Conservation (phyloP, 2,797 vertebrate genomes). For the Notoglanidium macrostoma region DNA sequence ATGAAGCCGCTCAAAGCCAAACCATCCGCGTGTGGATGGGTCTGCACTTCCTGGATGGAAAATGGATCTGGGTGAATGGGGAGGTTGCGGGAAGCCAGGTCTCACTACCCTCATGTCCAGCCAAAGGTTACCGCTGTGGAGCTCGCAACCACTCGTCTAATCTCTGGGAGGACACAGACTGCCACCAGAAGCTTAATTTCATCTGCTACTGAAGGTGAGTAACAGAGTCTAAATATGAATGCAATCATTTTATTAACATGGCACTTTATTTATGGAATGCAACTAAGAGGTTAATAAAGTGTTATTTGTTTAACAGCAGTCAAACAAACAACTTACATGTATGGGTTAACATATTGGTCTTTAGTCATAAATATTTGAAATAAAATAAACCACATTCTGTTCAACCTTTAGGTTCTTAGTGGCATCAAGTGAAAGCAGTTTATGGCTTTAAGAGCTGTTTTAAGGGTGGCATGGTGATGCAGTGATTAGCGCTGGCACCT, state of each 20-base stretch:
- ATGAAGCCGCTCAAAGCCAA: not conserved
- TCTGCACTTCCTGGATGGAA: slow-evolving; percentile 22
- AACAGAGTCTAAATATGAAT: not conserved
- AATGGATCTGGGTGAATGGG: slow-evolving; percentile 34
- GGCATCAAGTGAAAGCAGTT: not conserved
- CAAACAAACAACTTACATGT: not conserved
- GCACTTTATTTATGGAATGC: not conserved
- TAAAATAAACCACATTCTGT: too few relatives aligned
- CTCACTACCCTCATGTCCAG: slow-evolving; percentile 32
- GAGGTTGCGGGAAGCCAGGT: not conserved
- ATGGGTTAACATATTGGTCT: too few relatives aligned
- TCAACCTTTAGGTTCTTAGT: too few relatives aligned
- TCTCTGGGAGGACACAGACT: slow-evolving; percentile 34
- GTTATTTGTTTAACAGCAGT: not conserved
- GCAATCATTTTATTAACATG: not conserved
- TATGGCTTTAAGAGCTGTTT: not conserved
- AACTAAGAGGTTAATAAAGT: not conserved
- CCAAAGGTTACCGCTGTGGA: slow-evolving; percentile 26
- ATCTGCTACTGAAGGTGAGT: slow-evolving; percentile 31
- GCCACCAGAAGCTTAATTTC: slow-evolving; percentile 27
- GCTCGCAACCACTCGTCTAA: not conserved
- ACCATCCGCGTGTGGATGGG: slow-evolving; percentile 39
- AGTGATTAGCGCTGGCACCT: too few relatives aligned
- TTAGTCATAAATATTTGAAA: too few relatives aligned
- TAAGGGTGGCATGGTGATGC: too few relatives aligned